A percentile compares a stretch with the other conserved stretches of the same genome.
phyloP scores from a whole-genome alignment of 2,888 invertebrate genomes.

The Micoletzkya japonica region DNA sequence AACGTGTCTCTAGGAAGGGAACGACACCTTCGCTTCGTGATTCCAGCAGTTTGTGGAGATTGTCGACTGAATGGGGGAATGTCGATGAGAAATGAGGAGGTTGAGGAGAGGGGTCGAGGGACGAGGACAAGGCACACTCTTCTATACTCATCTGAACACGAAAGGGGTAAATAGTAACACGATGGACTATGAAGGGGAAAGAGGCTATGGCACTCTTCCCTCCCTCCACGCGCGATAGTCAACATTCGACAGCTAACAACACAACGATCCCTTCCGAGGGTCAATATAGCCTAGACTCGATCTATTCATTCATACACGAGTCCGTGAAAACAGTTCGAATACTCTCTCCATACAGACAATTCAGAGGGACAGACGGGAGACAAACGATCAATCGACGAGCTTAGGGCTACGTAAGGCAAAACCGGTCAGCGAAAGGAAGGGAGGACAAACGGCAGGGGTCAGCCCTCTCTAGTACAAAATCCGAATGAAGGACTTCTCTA shows the following conservation, averaged over 20 bases:
- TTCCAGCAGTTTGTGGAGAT: conserved; percentile 24
- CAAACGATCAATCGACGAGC: too few relatives aligned
- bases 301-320: too few relatives aligned
- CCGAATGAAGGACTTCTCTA: conserved; percentile 1
- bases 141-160: neutral
- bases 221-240: too few relatives aligned
- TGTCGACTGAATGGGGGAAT: conserved; percentile 27
- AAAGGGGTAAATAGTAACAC: neutral
- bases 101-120: neutral
- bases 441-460: conserved; percentile 12
- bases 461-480: too few relatives aligned
- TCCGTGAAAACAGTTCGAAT: too few relatives aligned
- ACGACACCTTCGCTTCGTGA: conserved; percentile 1
- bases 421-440: conserved; percentile 12
- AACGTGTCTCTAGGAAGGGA: too few relatives aligned
- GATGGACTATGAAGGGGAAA: neutral
- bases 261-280: too few relatives aligned
- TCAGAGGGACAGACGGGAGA: too few relatives aligned
- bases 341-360: too few relatives aligned
- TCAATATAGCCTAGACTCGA: too few relatives aligned
- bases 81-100: conserved; percentile 22
- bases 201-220: neutral
- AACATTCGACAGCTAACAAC: too few relatives aligned
- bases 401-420: too few relatives aligned
- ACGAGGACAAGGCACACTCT: neutral